These are phyloP conservation scores for Pedionomus torquatus DNA, from an alignment of 2,113 vertebrate species.

Conservation along the genomic window DNA sequence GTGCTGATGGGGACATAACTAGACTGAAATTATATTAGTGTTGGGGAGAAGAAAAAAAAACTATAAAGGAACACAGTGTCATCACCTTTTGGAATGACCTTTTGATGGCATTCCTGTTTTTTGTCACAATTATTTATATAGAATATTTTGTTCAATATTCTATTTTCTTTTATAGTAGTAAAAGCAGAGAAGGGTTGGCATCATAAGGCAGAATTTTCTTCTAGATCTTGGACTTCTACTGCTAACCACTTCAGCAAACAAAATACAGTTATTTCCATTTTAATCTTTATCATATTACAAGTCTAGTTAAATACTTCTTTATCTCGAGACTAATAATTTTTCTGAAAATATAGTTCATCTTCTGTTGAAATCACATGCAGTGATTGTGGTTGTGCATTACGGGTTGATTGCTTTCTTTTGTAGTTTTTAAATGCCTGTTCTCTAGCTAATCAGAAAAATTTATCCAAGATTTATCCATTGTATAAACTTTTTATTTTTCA, in stretches of 20 bases:
- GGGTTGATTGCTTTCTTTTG: not conserved
- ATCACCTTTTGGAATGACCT: not conserved
- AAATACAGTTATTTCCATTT: too few relatives aligned
- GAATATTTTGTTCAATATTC: too few relatives aligned
- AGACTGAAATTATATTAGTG: not conserved
- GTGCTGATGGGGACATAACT: not conserved
- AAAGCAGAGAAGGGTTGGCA: not conserved
- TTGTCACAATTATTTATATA: too few relatives aligned
- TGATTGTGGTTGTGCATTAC: not conserved
- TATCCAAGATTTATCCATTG: rapidly evolving
- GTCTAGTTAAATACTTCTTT: not conserved
- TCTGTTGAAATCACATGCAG: too few relatives aligned
- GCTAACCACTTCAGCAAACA: not conserved
- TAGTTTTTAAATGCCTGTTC: not conserved
- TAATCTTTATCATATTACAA: not conserved
- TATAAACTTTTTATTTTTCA: not conserved
- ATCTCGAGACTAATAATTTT: not conserved
- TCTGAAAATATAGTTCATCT: too few relatives aligned
- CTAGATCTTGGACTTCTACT: not conserved
- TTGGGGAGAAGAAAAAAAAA: not conserved
- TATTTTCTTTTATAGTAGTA: not conserved
- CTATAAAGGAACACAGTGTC: not conserved
- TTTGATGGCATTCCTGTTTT: not conserved
- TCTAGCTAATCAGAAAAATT: not conserved
- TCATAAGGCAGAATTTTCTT: not conserved